These are phyloP conservation scores for Serrognathus titanus DNA, from an alignment of 2,888 invertebrate genomes.

Conservation along the genomic window DNA sequence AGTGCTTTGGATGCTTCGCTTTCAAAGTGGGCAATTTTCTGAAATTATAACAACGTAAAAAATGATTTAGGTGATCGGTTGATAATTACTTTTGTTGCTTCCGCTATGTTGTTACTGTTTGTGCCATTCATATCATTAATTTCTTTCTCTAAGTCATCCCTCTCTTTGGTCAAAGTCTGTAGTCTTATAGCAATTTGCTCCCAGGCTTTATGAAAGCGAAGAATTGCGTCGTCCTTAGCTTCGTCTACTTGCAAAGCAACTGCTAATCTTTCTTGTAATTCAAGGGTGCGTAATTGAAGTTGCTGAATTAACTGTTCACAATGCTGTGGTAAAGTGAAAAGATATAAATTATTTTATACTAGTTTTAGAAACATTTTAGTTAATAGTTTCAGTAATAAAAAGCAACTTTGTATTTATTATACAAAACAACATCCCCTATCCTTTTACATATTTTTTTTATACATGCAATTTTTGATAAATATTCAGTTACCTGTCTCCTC, in stretches of 20 bases:
- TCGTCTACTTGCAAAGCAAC: slow-evolving; percentile 76
- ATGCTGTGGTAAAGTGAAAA: slow-evolving; percentile 52
- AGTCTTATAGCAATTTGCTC: slow-evolving; percentile 48
- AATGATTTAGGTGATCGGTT: not conserved
- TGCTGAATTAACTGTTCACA: slow-evolving; percentile 74
- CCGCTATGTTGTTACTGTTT: slow-evolving; percentile 32
- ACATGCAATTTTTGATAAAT: not conserved
- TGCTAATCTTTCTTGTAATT: slow-evolving; percentile 75
- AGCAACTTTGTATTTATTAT: too few relatives aligned
- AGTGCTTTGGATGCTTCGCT: slow-evolving; percentile 70
- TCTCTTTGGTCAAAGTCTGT: slow-evolving; percentile 39
- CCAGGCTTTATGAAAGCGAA: slow-evolving; percentile 64
- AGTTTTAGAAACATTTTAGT: too few relatives aligned
- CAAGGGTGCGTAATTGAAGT: slow-evolving; percentile 68
- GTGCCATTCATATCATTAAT: slow-evolving; percentile 32
- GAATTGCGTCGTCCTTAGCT: slow-evolving; percentile 68
- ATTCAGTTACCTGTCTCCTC: slow-evolving; percentile 63
- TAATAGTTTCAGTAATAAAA: too few relatives aligned
- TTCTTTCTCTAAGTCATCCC: slow-evolving; percentile 36
- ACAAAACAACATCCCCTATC: too few relatives aligned
- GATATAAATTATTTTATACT: too few relatives aligned
- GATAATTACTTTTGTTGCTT: slow-evolving; percentile 36
- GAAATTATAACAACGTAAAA: not conserved
- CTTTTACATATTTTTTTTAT: too few relatives aligned
- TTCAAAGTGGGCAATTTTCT: slow-evolving; percentile 62